Evolutionary conservation across 2,113 vertebrate genomes (phyloP).

Genomic region (Planiliza haematocheilus): DNA sequence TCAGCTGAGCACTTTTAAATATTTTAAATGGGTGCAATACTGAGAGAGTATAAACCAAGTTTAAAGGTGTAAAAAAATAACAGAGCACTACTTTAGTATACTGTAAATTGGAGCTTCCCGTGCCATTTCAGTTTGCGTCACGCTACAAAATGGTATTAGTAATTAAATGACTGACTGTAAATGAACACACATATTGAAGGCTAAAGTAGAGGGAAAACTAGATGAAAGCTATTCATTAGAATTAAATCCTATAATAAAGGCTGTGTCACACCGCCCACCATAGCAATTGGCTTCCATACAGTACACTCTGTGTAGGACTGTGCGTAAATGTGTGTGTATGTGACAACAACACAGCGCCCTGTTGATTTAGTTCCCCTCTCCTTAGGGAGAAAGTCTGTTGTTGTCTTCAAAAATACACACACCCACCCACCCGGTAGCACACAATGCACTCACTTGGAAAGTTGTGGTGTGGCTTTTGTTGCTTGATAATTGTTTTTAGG

Average conservation of each 20-base stretch:
- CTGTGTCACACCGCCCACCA: constrained; percentile 62
- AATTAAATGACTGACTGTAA: constrained; percentile 44
- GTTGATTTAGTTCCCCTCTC: constrained; percentile 66
- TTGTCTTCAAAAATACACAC: constrained; percentile 63
- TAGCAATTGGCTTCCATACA: constrained; percentile 51
- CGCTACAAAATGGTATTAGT: constrained; percentile 5
- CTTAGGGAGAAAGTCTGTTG: constrained; percentile 74
- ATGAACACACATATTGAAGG: constrained; percentile 38
- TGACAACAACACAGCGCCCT: constrained; percentile 59
- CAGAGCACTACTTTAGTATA: neutral
- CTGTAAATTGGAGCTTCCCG: neutral
- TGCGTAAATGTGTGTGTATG: constrained; percentile 40
- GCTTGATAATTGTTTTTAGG: constrained; percentile 78
- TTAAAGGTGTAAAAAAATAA: neutral
- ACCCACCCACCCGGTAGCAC: constrained; percentile 35
- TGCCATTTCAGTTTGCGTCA: neutral
- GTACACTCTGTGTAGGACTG: constrained; percentile 42
- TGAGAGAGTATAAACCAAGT: neutral
- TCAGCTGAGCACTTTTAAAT: neutral
- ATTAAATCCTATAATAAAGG: constrained; percentile 60
- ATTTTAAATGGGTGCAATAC: neutral
- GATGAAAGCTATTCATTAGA: constrained; percentile 51
- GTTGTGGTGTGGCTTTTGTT: constrained; percentile 65
- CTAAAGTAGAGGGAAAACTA: constrained; percentile 21
- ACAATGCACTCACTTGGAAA: constrained; percentile 61